These are phyloP conservation scores for Bombus haemorrhoidalis DNA, from an alignment of 1,140 invertebrate genomes.

Conservation along the genomic window DNA sequence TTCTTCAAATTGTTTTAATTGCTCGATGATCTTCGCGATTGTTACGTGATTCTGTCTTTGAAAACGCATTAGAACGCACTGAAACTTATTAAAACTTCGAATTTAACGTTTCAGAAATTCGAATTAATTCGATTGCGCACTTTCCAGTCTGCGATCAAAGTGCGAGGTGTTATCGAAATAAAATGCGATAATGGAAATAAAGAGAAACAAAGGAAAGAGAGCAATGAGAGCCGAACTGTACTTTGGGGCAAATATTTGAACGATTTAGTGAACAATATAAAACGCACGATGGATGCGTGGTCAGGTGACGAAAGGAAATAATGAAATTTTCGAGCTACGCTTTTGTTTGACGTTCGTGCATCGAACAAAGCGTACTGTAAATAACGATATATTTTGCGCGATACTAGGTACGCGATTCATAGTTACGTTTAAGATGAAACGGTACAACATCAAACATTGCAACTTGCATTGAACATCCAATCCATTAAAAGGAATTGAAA, in stretches of 20 bases:
- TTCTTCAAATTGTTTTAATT: no score
- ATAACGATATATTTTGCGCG: not conserved
- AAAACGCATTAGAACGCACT: no score
- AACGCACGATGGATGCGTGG: not conserved
- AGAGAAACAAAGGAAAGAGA: not conserved
- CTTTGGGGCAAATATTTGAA: constrained; percentile 5
- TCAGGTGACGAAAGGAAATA: not conserved
- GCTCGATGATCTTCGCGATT: no score
- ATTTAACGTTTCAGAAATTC: no score
- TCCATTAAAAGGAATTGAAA: not conserved
- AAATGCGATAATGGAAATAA: not conserved
- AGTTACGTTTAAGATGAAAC: not conserved
- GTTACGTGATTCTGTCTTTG: no score
- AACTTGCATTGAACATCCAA: not conserved
- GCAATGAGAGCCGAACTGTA: not conserved
- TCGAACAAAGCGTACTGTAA: not conserved
- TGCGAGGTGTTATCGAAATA: not conserved
- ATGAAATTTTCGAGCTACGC: not conserved
- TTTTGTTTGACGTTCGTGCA: constrained; percentile 18
- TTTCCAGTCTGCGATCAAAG: no score
- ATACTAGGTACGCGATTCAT: not conserved
- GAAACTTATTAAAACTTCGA: no score
- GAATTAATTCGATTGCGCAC: no score
- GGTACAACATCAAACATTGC: no score
- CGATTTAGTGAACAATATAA: constrained; percentile 1